Conservation (phyloP, 1,140 invertebrate genomes). For the Adoxophyes honmai region DNA sequence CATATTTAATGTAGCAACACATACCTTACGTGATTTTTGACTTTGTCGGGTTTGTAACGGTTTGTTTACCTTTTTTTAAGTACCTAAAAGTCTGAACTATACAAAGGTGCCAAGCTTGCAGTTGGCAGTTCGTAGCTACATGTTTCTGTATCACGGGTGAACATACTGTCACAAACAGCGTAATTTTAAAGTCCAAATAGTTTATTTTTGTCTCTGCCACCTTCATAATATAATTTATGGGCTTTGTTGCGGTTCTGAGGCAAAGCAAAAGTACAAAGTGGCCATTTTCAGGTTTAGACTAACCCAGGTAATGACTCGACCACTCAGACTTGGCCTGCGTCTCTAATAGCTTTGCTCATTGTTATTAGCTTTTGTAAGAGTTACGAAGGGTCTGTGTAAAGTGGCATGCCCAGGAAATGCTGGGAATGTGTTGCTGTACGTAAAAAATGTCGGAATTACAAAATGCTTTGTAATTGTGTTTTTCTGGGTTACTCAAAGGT, state of each 20-base stretch:
- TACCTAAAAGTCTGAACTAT: too few relatives aligned
- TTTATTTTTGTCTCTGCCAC: background rate
- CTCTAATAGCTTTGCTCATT: background rate
- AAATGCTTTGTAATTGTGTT: too few relatives aligned
- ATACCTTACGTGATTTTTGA: too few relatives aligned
- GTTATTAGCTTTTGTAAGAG: background rate
- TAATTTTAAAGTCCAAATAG: constrained; percentile 17
- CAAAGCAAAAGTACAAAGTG: constrained; percentile 36
- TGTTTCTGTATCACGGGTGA: too few relatives aligned
- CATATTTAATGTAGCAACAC: too few relatives aligned
- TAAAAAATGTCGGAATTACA: background rate
- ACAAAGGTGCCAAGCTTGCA: too few relatives aligned
- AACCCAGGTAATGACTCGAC: constrained; percentile 22
- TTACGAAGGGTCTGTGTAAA: constrained; percentile 16
- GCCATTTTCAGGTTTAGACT: constrained; percentile 30
- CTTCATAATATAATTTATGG: background rate
- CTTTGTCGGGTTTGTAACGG: too few relatives aligned
- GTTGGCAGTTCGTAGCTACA: too few relatives aligned
- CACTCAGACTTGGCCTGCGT: constrained; percentile 15
- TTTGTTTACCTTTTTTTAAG: too few relatives aligned
- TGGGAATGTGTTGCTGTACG: constrained; percentile 38
- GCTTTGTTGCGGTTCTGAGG: constrained; percentile 10
- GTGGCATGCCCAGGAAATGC: constrained; percentile 30
- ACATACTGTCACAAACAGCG: too few relatives aligned
- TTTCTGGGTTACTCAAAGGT: too few relatives aligned